Base-by-base conservation (phyloP, 2,797 vertebrate species). In the Notoglanidium macrostoma region DNA sequence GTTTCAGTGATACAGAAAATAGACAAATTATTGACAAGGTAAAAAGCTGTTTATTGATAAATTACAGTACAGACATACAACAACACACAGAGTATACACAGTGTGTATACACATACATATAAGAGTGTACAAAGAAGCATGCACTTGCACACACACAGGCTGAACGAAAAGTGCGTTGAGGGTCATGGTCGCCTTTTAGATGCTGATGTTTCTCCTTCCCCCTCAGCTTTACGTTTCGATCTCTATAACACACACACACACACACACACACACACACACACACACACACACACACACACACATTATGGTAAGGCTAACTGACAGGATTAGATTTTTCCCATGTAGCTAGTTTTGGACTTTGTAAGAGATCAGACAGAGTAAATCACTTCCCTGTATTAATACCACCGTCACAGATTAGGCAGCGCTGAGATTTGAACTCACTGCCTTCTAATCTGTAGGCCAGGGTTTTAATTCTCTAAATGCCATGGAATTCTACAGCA, bases 1-100 rank as follows among this genome's bases (percentile, higher is more conserved):
- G 46, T 72, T 72, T 72, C 35, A 44, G 17, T 35, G 15, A 70
- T 9, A 10, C 49, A 74, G 44, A 26, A n/a, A 51, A 78, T 0
- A 17, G 26, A 57, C n/a, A 77, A 51, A 51, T 49, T 26, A 77
- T 0, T 32, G 6, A 44, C 57, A 63, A n/a, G 4, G 57, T 46
- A 32, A 83, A 85, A 85, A 86, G 5, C 74, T 4, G 51, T 86
- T 86, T 86, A 85, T 68, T 86, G 78, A 51, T 59, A 44, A 70
- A 29, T 0, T 12, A 51, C 65, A 67, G 23, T 74, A 46, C 23
- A 59, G 32, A 55, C 1, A 10, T 0, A 35, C 9, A 73, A 54
- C 40, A 26, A 10, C 2, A 49, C 19, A 12, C n/a, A 70, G 57
- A 59, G 57, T 59, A 59, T 59, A 59, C 57, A 59, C 57, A 59